Evolutionary conservation across 2,888 invertebrate species (phyloP).

Genomic region (Lepidonotus clava): DNA sequence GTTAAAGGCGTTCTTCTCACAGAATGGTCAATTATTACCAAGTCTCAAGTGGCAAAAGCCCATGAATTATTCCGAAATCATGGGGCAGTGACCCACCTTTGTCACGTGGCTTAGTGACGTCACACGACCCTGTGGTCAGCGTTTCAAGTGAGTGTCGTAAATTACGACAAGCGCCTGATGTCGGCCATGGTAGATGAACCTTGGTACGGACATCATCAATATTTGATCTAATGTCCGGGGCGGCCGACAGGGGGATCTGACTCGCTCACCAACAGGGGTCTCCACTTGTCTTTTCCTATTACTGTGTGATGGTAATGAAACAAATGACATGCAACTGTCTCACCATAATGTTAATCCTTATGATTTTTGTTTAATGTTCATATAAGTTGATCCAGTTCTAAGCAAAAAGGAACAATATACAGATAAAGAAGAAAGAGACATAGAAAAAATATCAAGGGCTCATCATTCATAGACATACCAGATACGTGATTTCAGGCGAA

Average conservation of each 20-base stretch:
- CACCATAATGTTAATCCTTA: too few species aligned
- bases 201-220: neutral
- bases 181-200: neutral
- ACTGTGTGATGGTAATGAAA: neutral
- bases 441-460: too few species aligned
- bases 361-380: too few species aligned
- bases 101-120: neutral
- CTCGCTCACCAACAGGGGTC: constrained; percentile 8
- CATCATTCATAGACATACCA: too few species aligned
- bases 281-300: neutral
- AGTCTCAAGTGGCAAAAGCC: too few species aligned
- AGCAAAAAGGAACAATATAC: too few species aligned
- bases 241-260: neutral
- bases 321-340: too few species aligned
- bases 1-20: too few species aligned
- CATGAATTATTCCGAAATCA: constrained; percentile 3
- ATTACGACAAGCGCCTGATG: neutral
- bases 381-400: too few species aligned
- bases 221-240: neutral
- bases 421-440: too few species aligned
- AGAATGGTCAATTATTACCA: too few species aligned
- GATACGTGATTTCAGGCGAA: too few species aligned
- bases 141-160: constrained; percentile 21
- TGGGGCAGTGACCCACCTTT: neutral
- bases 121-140: neutral